phyloP scores from a whole-genome alignment of 2,888 invertebrate species.

The Stratiomys singularior region DNA sequence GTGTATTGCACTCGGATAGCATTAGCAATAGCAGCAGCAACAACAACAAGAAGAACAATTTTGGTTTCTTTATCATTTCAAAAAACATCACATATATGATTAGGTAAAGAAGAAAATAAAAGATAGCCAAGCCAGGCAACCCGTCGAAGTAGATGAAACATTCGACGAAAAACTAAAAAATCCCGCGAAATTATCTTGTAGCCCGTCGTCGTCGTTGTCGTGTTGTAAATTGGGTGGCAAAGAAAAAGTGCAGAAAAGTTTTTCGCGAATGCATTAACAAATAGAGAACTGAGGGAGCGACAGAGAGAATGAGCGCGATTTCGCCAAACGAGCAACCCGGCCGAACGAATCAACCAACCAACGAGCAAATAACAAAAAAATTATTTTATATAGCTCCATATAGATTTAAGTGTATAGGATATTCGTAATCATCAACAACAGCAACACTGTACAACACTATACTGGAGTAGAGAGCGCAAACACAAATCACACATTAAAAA shows the following conservation, averaged over 20 bases:
- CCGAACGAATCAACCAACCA: not conserved
- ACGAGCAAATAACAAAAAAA: not conserved
- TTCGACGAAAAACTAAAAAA: conserved; percentile 45
- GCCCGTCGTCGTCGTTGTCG: conserved; percentile 29
- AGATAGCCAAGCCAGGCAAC: not conserved
- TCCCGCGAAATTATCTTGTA: conserved; percentile 46
- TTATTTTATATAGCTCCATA: not conserved
- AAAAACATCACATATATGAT: not conserved
- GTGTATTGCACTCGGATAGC: not conserved
- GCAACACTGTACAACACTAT: not conserved
- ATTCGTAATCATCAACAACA: not conserved
- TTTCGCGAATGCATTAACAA: conserved; percentile 27
- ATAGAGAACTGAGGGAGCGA: not conserved
- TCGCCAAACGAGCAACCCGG: too few relatives aligned
- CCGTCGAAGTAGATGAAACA: conserved; percentile 15
- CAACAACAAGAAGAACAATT: not conserved
- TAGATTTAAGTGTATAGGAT: not conserved
- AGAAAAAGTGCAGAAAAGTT: conserved; percentile 45
- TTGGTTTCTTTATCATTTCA: conserved; percentile 1
- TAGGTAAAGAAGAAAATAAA: conserved; percentile 1
- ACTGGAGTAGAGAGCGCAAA: not conserved
- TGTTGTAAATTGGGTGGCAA: conserved; percentile 29
- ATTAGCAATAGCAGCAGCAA: not conserved
- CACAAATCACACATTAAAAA: conserved; percentile 14
- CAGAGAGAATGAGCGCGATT: too few relatives aligned